A percentile compares a stretch with the other conserved stretches of the same genome.
Conservation (phyloP, 1,140 invertebrate species). For the Orius insidiosus region DNA sequence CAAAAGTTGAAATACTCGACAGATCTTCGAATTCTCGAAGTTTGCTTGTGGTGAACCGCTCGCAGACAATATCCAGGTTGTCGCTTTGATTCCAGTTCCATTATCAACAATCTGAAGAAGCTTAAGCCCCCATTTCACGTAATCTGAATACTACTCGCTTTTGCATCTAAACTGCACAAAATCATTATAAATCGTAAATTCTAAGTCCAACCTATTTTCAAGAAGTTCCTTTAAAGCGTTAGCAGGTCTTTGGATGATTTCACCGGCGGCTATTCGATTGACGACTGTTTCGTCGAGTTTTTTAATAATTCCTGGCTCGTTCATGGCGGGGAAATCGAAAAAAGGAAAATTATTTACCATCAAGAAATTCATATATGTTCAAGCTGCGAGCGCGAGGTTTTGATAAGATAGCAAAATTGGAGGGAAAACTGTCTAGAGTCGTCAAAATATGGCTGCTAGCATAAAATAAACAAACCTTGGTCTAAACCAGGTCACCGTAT, state of each 20-base stretch:
- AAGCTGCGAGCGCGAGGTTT: too few species aligned
- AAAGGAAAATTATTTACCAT: too few species aligned
- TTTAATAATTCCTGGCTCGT: conserved; percentile 35
- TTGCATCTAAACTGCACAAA: conserved; percentile 72
- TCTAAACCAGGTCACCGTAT: too few species aligned
- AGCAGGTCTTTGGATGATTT: conserved; percentile 88
- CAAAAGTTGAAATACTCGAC: conserved; percentile 73
- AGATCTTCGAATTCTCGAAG: conserved; percentile 83
- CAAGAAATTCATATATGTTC: too few species aligned
- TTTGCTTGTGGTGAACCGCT: conserved; percentile 96
- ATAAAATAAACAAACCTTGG: too few species aligned
- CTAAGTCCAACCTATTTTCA: conserved; percentile 79
- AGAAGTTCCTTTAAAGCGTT: conserved; percentile 96
- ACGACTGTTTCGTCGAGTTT: conserved; percentile 79
- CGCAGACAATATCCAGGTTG: conserved; percentile 86
- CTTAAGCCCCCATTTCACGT: conserved; percentile 87
- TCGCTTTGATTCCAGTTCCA: conserved; percentile 77
- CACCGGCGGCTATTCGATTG: conserved; percentile 92
- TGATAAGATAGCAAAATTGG: too few species aligned
- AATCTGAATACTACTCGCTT: conserved; percentile 76
- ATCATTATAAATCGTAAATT: conserved; percentile 3
- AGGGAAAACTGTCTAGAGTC: too few species aligned
- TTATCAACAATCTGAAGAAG: conserved; percentile 83
- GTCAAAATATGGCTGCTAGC: too few species aligned
- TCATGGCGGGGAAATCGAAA: neutral